A percentile compares a stretch with the other conserved stretches of the same genome.
phyloP scores from a whole-genome alignment of 2,888 invertebrate genomes.

The Trachelus stipa region DNA sequence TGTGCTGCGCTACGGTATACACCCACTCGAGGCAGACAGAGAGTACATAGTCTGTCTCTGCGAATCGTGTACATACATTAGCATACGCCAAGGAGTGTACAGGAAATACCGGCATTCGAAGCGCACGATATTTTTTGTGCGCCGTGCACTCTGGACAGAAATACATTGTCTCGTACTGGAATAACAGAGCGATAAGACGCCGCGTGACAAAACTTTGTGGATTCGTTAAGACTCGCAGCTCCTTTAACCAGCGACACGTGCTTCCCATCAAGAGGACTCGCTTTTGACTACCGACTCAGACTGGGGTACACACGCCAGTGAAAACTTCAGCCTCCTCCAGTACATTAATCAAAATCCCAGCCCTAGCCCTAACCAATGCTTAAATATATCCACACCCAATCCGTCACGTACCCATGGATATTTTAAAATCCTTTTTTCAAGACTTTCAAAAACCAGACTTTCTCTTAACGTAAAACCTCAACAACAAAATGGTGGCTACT shows the following conservation, averaged over 20 bases:
- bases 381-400: no score
- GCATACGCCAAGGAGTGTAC: constrained; percentile 39
- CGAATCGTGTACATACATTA: constrained; percentile 27
- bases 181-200: constrained; percentile 1
- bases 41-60: constrained; percentile 9
- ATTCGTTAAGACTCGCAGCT: background rate
- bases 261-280: background rate
- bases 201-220: background rate
- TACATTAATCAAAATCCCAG: constrained; percentile 5
- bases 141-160: background rate
- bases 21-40: background rate
- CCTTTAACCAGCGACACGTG: background rate
- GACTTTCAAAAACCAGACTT: no score
- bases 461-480: no score
- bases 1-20: background rate
- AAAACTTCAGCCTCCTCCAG: constrained; percentile 9
- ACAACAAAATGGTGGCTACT: no score
- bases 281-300: no score
- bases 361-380: background rate
- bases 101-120: constrained; percentile 38
- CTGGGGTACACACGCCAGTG: no score
- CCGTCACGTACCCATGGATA: no score
- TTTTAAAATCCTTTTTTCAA: no score
- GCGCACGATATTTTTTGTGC: constrained; percentile 31
- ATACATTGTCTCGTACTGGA: background rate